Conservation (phyloP, 2,888 invertebrate species). For the Thecophora atra region DNA sequence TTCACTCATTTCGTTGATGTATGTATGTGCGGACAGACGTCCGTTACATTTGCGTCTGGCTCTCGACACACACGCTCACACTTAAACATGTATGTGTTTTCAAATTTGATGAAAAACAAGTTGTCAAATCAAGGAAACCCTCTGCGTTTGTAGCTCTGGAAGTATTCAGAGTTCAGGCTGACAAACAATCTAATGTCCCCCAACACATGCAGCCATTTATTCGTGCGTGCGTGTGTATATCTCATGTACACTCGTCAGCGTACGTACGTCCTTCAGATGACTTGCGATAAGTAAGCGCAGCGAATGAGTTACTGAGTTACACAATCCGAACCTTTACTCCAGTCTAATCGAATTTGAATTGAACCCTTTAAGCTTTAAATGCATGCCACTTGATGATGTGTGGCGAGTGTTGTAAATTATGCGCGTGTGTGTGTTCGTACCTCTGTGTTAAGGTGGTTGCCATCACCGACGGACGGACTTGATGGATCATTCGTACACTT, state of each 20-base stretch:
- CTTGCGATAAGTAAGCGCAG: constrained; percentile 22
- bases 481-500: no score
- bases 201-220: background rate
- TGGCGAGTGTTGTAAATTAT: constrained; percentile 10
- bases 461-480: background rate
- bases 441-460: constrained; percentile 29
- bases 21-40: background rate
- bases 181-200: background rate
- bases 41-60: background rate
- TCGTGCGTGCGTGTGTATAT: background rate
- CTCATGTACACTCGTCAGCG: background rate
- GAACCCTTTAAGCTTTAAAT: constrained; percentile 52
- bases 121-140: constrained; percentile 48
- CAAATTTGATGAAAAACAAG: constrained; percentile 59
- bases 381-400: constrained; percentile 31
- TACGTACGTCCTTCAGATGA: background rate
- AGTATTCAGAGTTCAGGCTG: background rate
- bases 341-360: constrained; percentile 60
- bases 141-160: background rate
- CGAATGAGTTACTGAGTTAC: constrained; percentile 30
- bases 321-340: constrained; percentile 44
- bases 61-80: constrained; percentile 26
- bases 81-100: constrained; percentile 38
- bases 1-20: constrained; percentile 4
- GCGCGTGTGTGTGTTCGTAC: constrained; percentile 40